A percentile compares a stretch with the other conserved stretches of the same genome.
Conservation (phyloP, 2,113 vertebrate genomes). For the Neoarius graeffei region DNA sequence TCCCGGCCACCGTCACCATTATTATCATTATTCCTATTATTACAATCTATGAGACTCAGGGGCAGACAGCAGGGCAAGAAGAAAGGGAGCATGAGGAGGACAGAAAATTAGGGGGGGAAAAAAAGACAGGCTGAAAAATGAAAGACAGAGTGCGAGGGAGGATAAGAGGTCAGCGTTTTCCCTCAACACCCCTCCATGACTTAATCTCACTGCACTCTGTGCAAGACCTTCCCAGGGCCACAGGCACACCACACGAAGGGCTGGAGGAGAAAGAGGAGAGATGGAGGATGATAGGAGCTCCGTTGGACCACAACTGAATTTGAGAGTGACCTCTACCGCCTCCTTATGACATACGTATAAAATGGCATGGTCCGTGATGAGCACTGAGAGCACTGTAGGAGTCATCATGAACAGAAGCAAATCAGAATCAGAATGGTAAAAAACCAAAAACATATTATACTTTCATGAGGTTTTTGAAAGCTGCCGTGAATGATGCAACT, state of each 20-base stretch:
- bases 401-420: not conserved
- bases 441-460: not conserved
- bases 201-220: conserved; percentile 90
- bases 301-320: not conserved
- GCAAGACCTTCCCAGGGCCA: conserved; percentile 91
- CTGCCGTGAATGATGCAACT: not conserved
- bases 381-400: not conserved
- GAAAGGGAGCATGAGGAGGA: conserved; percentile 61
- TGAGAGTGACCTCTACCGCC: not conserved
- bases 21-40: conserved; percentile 81
- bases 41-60: conserved; percentile 70
- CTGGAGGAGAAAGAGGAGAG: conserved; percentile 52
- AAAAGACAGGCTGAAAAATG: conserved; percentile 49
- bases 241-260: conserved; percentile 71
- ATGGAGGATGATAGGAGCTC: conserved; percentile 12
- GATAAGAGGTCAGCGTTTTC: conserved; percentile 98
- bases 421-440: not conserved
- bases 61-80: conserved; percentile 63
- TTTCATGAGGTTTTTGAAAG: conserved; percentile 10
- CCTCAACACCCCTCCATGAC: conserved; percentile 96
- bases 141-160: conserved; percentile 72
- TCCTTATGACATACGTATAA: conserved; percentile 14
- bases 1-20: conserved; percentile 68
- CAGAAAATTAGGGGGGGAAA: conserved; percentile 77
- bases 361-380: not conserved